These are phyloP conservation scores for Bucorvus abyssinicus DNA, from an alignment of 2,797 vertebrate genomes.

Conservation along the genomic window DNA sequence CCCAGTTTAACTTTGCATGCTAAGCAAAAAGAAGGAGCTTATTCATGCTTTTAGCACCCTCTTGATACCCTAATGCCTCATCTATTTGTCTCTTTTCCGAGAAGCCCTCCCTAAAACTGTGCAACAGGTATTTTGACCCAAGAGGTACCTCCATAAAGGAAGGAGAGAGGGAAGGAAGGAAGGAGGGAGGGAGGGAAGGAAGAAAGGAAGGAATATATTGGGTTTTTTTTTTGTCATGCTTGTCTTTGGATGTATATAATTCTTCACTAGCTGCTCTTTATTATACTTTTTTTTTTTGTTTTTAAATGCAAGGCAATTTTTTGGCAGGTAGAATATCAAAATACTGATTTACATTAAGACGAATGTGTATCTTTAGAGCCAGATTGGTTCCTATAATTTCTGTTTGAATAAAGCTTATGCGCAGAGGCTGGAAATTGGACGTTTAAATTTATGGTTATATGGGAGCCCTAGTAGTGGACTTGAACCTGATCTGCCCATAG, in stretches of 20 bases:
- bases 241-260: background rate
- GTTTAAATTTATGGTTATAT: background rate
- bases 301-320: background rate
- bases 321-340: background rate
- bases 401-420: background rate
- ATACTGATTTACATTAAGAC: background rate
- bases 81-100: background rate
- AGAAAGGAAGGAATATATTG: background rate
- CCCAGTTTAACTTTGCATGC: background rate
- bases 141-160: background rate
- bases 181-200: background rate
- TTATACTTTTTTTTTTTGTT: background rate
- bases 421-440: background rate
- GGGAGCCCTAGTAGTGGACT: background rate
- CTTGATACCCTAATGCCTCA: background rate
- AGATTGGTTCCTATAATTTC: background rate
- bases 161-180: too few species aligned
- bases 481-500: background rate
- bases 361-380: background rate
- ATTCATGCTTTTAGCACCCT: background rate
- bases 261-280: background rate
- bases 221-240: background rate
- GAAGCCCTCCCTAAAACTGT: background rate
- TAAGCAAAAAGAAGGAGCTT: background rate
- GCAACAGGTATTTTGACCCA: background rate